Conservation (phyloP, 2,797 vertebrate species). For the Lates japonicus region DNA sequence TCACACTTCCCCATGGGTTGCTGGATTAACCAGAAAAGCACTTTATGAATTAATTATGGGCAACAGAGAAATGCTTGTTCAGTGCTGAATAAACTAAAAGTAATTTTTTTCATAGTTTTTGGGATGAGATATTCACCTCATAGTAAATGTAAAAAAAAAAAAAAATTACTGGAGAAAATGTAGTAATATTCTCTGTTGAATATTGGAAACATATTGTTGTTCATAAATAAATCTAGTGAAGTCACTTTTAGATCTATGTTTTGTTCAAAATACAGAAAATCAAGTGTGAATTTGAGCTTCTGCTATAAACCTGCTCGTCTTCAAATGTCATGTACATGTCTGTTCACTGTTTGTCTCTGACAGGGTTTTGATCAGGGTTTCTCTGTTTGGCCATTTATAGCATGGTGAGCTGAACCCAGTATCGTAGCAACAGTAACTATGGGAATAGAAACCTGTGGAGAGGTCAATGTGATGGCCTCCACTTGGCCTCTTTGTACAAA, state of each 20-base stretch:
- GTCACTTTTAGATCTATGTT: slow-evolving; percentile 2
- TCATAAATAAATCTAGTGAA: slow-evolving; percentile 19
- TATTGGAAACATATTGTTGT: slow-evolving; percentile 11
- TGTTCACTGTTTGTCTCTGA: slow-evolving; percentile 39
- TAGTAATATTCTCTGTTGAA: slow-evolving; percentile 1
- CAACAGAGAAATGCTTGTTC: slow-evolving; percentile 64
- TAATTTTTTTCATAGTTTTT: slow-evolving; percentile 26
- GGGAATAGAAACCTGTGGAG: slow-evolving; percentile 75
- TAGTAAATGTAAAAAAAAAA: neutral
- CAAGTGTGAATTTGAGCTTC: neutral
- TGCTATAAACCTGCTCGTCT: neutral
- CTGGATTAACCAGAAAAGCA: slow-evolving; percentile 66
- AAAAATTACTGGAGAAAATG: slow-evolving; percentile 11
- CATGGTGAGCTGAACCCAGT: slow-evolving; percentile 62
- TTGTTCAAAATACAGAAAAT: neutral
- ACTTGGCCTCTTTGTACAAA: slow-evolving; percentile 73
- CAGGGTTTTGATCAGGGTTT: slow-evolving; percentile 44
- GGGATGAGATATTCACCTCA: slow-evolving; percentile 33
- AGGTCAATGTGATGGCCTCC: slow-evolving; percentile 76
- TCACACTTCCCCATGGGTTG: slow-evolving; percentile 36
- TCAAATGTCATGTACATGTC: slow-evolving; percentile 7
- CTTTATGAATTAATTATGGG: slow-evolving; percentile 63
- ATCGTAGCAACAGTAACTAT: slow-evolving; percentile 82
- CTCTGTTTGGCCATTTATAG: slow-evolving; percentile 60
- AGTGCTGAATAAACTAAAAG: slow-evolving; percentile 64